phyloP scores from a whole-genome alignment of 1,140 invertebrate species.

The Pseudobourletiella spinata region DNA sequence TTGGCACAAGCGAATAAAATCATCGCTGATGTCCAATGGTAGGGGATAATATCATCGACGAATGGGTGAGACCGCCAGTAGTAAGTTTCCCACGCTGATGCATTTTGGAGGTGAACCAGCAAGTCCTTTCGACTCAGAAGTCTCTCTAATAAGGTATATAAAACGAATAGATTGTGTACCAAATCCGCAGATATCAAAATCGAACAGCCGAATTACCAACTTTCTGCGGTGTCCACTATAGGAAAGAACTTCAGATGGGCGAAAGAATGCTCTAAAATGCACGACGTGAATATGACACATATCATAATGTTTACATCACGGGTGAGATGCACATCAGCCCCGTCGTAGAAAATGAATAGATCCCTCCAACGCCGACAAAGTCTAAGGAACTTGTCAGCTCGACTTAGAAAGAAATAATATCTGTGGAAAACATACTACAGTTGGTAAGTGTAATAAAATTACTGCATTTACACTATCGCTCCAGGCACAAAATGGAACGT shows the following conservation, averaged over 20 bases:
- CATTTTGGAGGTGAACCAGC: neutral
- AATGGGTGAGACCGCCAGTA: neutral
- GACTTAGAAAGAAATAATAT: constrained; percentile 9
- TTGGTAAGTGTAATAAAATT: neutral
- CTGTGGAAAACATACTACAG: constrained; percentile 6
- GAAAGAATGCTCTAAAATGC: constrained; percentile 26
- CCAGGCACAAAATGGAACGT: too few relatives aligned
- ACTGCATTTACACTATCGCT: neutral
- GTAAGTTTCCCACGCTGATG: constrained; percentile 1
- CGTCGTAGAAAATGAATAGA: neutral
- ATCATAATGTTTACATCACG: constrained; percentile 23
- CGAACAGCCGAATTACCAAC: too few relatives aligned
- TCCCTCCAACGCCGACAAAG: constrained; percentile 16
- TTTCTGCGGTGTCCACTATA: neutral
- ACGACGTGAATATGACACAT: constrained; percentile 13
- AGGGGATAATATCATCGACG: neutral
- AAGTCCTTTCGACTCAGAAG: neutral
- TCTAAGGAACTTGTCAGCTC: neutral
- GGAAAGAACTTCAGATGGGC: constrained; percentile 6
- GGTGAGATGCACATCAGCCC: constrained; percentile 9
- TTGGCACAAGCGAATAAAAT: constrained; percentile 6
- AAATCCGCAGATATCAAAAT: too few relatives aligned
- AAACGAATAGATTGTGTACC: too few relatives aligned
- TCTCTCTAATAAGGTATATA: neutral
- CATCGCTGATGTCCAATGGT: neutral